phyloP scores from a whole-genome alignment of 2,113 vertebrate genomes.

The Rattus rattus region DNA sequence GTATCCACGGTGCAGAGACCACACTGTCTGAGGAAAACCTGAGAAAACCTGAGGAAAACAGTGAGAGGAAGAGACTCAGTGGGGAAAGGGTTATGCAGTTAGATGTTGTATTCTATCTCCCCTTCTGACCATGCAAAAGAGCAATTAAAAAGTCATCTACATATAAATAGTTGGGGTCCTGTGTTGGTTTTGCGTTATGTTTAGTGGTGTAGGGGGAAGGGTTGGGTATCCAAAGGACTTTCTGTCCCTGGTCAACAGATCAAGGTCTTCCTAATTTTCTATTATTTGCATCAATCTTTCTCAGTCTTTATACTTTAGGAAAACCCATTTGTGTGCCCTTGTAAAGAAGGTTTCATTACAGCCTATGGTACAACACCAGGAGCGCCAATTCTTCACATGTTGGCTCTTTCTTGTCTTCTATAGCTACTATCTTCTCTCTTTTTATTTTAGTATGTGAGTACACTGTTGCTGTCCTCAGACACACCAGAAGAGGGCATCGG shows the following conservation, averaged over 20 bases:
- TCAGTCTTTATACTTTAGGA: constrained; percentile 3
- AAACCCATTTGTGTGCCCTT: not conserved
- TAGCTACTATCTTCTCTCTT: not conserved
- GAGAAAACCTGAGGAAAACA: not conserved
- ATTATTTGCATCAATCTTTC: constrained; percentile 17
- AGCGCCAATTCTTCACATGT: not conserved
- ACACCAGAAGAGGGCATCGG: too few species aligned
- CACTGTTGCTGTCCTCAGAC: too few species aligned
- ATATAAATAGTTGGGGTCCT: not conserved
- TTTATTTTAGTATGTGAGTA: too few species aligned
- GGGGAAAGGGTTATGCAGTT: not conserved
- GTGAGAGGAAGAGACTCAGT: not conserved
- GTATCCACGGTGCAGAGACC: not conserved
- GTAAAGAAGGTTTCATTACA: not conserved
- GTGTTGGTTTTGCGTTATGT: not conserved
- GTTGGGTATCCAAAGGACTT: not conserved
- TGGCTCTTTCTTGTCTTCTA: not conserved
- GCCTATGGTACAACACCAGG: too few species aligned
- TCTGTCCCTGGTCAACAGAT: not conserved
- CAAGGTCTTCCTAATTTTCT: constrained; percentile 23
- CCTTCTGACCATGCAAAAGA: not conserved
- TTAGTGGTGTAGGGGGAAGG: not conserved
- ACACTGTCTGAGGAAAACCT: not conserved
- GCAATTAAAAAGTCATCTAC: not conserved
- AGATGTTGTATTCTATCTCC: constrained; percentile 46